Evolutionary conservation across 2,888 invertebrate species (phyloP).

Genomic region (Eupithecia centaureata): DNA sequence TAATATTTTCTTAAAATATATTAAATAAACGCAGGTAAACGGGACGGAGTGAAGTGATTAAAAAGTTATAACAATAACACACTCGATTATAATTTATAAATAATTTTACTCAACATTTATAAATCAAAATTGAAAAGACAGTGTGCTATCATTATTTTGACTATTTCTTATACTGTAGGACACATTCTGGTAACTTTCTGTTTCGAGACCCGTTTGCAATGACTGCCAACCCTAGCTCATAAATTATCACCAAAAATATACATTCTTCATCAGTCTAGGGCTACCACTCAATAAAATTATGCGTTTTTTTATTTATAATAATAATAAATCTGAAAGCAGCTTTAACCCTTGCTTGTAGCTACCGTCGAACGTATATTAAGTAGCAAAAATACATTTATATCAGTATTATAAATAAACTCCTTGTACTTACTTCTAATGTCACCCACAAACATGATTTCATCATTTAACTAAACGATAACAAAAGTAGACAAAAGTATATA

Average conservation of each 20-base stretch:
- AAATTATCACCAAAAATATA: constrained; percentile 45
- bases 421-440: constrained; percentile 71
- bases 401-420: constrained; percentile 65
- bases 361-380: constrained; percentile 62
- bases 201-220: constrained; percentile 77
- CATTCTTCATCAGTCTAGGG: constrained; percentile 47
- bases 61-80: constrained; percentile 53
- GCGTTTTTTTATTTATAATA: constrained; percentile 50
- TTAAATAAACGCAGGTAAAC: constrained; percentile 59
- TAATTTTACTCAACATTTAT: constrained; percentile 7
- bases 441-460: constrained; percentile 68
- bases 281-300: constrained; percentile 54
- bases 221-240: constrained; percentile 58
- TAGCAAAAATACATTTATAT: constrained; percentile 61
- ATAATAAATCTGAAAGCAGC: constrained; percentile 65
- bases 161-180: constrained; percentile 68
- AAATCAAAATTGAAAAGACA: constrained; percentile 22
- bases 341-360: constrained; percentile 70
- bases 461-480: constrained; percentile 61
- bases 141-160: constrained; percentile 55
- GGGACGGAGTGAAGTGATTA: constrained; percentile 64
- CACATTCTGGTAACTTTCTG: constrained; percentile 78
- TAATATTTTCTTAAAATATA: constrained; percentile 17
- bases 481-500: constrained; percentile 66
- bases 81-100: constrained; percentile 38